Base-by-base conservation (phyloP, 2,113 vertebrate genomes). In the Xiphophorus couchianus region DNA sequence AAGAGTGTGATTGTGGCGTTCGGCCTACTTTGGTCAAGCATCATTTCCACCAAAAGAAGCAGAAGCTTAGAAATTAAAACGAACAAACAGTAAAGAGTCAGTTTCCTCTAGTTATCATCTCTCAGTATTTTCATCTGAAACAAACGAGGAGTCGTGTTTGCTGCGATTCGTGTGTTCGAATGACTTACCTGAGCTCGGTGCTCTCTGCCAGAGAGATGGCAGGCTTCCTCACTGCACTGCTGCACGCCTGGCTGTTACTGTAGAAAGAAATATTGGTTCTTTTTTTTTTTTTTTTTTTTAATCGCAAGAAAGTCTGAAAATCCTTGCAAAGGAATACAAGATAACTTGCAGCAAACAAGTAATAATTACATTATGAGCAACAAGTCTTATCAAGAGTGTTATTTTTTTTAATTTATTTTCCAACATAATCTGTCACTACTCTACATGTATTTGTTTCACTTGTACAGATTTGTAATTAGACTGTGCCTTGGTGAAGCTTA, bases 141-240 rank as follows among this genome's bases (percentile, higher is more conserved):
- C 61, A 62, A 73, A 44, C 48, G 25, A 63, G 39, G 63, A n/a
- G 37, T 66, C 0, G 14, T n/a, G 22, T 58, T n/a, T 58, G 22
- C 25, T 58, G 22, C 25, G 22, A 58, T 58, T 48, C 5, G 5
- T 27, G 62, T 35, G 68, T 35, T 72, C 1, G 4, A 1, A 5
- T 12, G 13, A 15, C 86, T 94, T 90, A 99, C 98, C 98, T 95
- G 95, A 99, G 97, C 84, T 98, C 97, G 0, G 96, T 98, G 95
- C 98, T 99, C 86, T 99, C 98, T 0, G 97, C 97, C 2, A 99
- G 94, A 11, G 98, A 99, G 87, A 99, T 96, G 76, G 98, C 97
- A 0, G 98, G 98, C 69, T 99, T 99, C 91, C 97, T 92, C 74
- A 97, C 91, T 1, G 98, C 96, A 0, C 95, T 97, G 94, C 96